These are phyloP conservation scores for Zaprionus obscuricornis DNA, from an alignment of 2,888 invertebrate genomes.

Conservation along the genomic window DNA sequence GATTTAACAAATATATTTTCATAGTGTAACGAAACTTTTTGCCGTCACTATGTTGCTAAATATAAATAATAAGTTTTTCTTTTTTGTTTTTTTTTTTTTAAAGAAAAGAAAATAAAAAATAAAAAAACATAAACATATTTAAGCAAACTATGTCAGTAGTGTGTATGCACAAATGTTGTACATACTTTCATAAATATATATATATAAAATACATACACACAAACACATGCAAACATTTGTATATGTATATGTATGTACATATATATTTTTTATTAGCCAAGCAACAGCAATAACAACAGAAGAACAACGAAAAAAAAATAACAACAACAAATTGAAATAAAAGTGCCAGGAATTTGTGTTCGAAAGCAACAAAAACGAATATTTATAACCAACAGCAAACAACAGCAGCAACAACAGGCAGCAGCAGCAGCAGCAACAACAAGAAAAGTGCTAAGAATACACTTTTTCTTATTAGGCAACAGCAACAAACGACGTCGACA, in stretches of 20 bases:
- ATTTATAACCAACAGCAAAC: constrained; percentile 2
- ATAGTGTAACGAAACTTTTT: background rate
- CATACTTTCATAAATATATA: constrained; percentile 35
- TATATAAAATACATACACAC: constrained; percentile 8
- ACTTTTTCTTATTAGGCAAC: constrained; percentile 58
- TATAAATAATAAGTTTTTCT: constrained; percentile 29
- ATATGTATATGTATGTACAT: constrained; percentile 4
- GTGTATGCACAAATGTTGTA: constrained; percentile 69
- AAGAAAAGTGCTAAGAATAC: constrained; percentile 52
- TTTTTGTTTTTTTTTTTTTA: no score
- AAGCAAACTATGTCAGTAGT: constrained; percentile 69
- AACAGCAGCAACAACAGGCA: constrained; percentile 12
- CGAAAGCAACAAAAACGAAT: constrained; percentile 50
- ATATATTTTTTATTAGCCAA: constrained; percentile 35
- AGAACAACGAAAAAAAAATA: constrained; percentile 12
- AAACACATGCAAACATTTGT: constrained; percentile 2
- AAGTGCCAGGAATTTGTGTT: constrained; percentile 54
- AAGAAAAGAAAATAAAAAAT: constrained; percentile 11
- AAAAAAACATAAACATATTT: constrained; percentile 31
- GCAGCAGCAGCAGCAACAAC: constrained; percentile 11
- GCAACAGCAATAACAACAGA: no score
- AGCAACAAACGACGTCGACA: constrained; percentile 12
- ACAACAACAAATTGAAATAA: constrained; percentile 40
- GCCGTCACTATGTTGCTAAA: constrained; percentile 40
- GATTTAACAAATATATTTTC: no score